Conservation (phyloP, 1,140 invertebrate genomes). For the Brachionus plicatilis region DNA sequence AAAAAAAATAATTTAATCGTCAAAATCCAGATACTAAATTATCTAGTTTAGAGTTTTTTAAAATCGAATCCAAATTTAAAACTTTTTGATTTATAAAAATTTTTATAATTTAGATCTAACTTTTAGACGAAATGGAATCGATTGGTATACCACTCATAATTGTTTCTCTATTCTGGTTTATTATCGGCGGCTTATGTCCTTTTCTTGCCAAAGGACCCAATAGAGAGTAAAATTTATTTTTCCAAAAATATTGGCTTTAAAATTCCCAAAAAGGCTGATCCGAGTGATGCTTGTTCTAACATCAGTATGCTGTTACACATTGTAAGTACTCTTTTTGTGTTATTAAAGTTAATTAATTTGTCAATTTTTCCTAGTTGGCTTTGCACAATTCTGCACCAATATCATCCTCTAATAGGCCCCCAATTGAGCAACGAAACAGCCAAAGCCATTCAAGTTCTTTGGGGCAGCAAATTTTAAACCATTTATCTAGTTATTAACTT, state of each 20-base stretch:
- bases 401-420: slow-evolving; percentile 37
- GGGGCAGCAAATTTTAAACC: slow-evolving; percentile 21
- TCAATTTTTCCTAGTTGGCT: slow-evolving; percentile 12
- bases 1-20: not conserved
- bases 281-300: slow-evolving; percentile 23
- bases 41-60: not conserved
- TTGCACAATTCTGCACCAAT: slow-evolving; percentile 31
- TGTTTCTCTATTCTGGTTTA: slow-evolving; percentile 20
- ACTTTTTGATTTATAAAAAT: not conserved
- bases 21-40: not conserved
- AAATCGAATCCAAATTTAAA: not conserved
- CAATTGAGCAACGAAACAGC: slow-evolving; percentile 32
- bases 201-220: slow-evolving; percentile 40
- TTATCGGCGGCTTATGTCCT: slow-evolving; percentile 20
- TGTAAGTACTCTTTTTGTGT: not conserved
- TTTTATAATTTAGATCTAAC: not conserved
- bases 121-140: not conserved
- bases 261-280: not conserved
- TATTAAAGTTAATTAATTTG: too few species aligned
- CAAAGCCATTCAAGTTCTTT: slow-evolving; percentile 13
- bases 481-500: not conserved
- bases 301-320: slow-evolving; percentile 34
- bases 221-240: not conserved
- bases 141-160: slow-evolving; percentile 13
- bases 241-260: too few species aligned